These are phyloP conservation scores for Papilio demoleus DNA, from an alignment of 2,888 invertebrate species.

Conservation along the genomic window DNA sequence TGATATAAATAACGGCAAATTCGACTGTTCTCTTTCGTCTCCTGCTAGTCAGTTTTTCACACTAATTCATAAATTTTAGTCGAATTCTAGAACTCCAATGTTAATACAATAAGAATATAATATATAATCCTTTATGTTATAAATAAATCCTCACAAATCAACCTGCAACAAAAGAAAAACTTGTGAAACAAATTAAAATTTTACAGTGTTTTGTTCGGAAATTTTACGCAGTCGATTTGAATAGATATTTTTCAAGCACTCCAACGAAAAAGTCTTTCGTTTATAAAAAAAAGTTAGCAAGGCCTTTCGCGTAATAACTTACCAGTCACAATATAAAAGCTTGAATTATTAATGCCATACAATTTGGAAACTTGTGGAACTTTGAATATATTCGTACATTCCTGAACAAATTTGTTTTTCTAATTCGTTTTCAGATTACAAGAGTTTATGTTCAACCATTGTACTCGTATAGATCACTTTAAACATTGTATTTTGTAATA, in stretches of 20 bases:
- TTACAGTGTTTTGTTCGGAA: not conserved
- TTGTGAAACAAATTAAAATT: slow-evolving; percentile 1
- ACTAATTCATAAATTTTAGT: too few species aligned
- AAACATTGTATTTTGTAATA: too few species aligned
- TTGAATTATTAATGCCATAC: slow-evolving; percentile 30
- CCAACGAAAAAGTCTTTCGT: not conserved
- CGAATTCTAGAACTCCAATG: too few species aligned
- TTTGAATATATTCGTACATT: slow-evolving; percentile 15
- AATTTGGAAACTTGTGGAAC: slow-evolving; percentile 20
- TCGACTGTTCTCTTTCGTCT: too few species aligned
- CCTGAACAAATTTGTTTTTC: slow-evolving; percentile 15
- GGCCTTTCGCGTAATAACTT: slow-evolving; percentile 20
- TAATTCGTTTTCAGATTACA: slow-evolving; percentile 7
- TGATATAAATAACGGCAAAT: too few species aligned
- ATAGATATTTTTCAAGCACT: slow-evolving; percentile 18
- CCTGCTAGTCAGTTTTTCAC: too few species aligned
- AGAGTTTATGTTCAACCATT: not conserved
- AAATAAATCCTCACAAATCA: too few species aligned
- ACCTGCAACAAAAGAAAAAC: not conserved
- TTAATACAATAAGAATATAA: not conserved
- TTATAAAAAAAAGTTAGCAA: slow-evolving; percentile 19
- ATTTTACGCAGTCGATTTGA: slow-evolving; percentile 8
- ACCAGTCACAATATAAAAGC: slow-evolving; percentile 28
- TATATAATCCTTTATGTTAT: too few species aligned
- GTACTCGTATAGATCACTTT: too few species aligned